Evolutionary conservation across 1,140 invertebrate genomes (phyloP).

Genomic region (Drosophila sp.): DNA sequence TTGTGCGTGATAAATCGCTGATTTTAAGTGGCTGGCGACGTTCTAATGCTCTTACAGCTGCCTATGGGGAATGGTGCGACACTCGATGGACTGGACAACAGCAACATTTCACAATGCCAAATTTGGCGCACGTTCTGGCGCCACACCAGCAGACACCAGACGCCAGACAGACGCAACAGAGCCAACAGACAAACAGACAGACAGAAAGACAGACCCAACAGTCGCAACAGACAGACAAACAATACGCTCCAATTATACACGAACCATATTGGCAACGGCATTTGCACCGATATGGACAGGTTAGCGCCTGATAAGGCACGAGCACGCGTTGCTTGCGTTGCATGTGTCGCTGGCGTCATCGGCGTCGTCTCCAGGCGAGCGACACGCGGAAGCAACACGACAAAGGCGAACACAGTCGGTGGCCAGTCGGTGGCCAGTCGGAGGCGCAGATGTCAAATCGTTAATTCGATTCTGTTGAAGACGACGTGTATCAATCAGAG

Average conservation of each 20-base stretch:
- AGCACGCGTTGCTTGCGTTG: slow-evolving; percentile 64
- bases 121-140: slow-evolving; percentile 79
- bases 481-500: slow-evolving; percentile 75
- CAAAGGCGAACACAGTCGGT: slow-evolving; percentile 35
- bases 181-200: slow-evolving; percentile 9
- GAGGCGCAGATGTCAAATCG: slow-evolving; percentile 69
- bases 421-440: slow-evolving; percentile 50
- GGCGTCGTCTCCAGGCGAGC: slow-evolving; percentile 55
- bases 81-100: slow-evolving; percentile 54
- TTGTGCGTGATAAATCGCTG: slow-evolving; percentile 69
- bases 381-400: slow-evolving; percentile 69
- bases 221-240: slow-evolving; percentile 25
- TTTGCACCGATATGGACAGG: slow-evolving; percentile 76
- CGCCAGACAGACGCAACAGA: neutral
- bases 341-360: slow-evolving; percentile 35
- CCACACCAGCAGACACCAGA: slow-evolving; percentile 62
- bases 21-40: slow-evolving; percentile 65
- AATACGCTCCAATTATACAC: slow-evolving; percentile 51
- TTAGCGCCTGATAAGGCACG: slow-evolving; percentile 76
- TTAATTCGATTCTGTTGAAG: slow-evolving; percentile 65
- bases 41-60: slow-evolving; percentile 52
- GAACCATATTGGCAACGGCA: slow-evolving; percentile 57
- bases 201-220: no score
- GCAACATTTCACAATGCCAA: slow-evolving; percentile 76
- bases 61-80: slow-evolving; percentile 35